phyloP scores from a whole-genome alignment of 2,888 invertebrate genomes.

The Neelides folsomi region DNA sequence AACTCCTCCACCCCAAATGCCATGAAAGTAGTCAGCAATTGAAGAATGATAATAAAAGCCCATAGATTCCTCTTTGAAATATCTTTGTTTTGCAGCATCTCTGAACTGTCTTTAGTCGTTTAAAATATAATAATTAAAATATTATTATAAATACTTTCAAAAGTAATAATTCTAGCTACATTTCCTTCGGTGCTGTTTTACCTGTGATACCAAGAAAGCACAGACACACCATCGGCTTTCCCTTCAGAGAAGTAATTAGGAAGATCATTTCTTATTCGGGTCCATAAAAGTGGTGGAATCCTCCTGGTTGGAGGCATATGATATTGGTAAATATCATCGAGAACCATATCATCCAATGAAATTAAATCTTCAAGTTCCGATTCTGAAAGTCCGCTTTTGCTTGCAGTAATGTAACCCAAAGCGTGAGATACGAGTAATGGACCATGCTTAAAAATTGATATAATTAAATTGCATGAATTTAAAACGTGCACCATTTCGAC shows the following conservation, averaged over 20 bases:
- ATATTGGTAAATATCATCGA: slow-evolving; percentile 96
- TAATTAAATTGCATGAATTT: no score
- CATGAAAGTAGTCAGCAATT: slow-evolving; percentile 92
- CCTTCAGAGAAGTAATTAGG: slow-evolving; percentile 90
- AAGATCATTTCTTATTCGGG: slow-evolving; percentile 84
- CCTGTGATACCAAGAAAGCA: slow-evolving; percentile 93
- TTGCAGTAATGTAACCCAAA: slow-evolving; percentile 89
- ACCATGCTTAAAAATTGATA: slow-evolving; percentile 50
- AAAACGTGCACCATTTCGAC: no score
- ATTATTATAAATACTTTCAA: neutral
- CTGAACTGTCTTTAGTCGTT: slow-evolving; percentile 88
- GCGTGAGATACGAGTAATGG: slow-evolving; percentile 82
- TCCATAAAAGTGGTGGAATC: slow-evolving; percentile 91
- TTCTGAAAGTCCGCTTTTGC: slow-evolving; percentile 77
- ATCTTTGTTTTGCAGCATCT: slow-evolving; percentile 81
- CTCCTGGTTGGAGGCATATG: slow-evolving; percentile 90
- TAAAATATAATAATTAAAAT: neutral
- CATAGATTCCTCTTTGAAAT: slow-evolving; percentile 95
- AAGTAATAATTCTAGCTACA: no score
- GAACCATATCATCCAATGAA: slow-evolving; percentile 84
- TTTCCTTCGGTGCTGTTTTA: no score
- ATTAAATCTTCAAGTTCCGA: slow-evolving; percentile 83
- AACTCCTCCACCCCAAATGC: slow-evolving; percentile 86
- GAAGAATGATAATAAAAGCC: slow-evolving; percentile 90
- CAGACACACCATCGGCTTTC: slow-evolving; percentile 92